phyloP scores from a whole-genome alignment of 2,797 vertebrate species.

The Spinibarbus caldwelli region DNA sequence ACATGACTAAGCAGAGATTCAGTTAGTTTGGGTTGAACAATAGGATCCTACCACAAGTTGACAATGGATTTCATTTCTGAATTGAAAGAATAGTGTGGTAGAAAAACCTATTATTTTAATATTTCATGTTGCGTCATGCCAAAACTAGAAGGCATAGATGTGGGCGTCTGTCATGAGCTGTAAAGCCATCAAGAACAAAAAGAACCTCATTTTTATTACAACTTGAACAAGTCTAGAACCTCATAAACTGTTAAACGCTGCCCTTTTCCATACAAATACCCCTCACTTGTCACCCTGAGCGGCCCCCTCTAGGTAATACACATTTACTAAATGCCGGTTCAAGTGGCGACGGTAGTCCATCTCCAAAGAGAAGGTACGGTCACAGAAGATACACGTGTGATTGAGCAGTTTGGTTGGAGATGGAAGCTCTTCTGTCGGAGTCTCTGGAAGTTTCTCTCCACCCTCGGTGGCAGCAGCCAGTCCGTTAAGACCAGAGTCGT shows the following conservation, averaged over 20 bases:
- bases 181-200: slow-evolving; percentile 16
- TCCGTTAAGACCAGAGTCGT: slow-evolving; percentile 92
- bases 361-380: slow-evolving; percentile 89
- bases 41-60: background rate
- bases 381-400: slow-evolving; percentile 95
- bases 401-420: slow-evolving; percentile 75
- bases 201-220: background rate
- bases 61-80: background rate
- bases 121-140: background rate
- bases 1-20: background rate
- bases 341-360: slow-evolving; percentile 92
- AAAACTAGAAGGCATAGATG: background rate
- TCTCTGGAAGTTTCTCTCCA: slow-evolving; percentile 70
- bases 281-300: slow-evolving; percentile 61
- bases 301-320: slow-evolving; percentile 87
- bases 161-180: background rate
- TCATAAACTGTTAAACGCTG: background rate
- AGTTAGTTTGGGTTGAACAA: background rate
- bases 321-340: slow-evolving; percentile 95
- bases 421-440: slow-evolving; percentile 74
- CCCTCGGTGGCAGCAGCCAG: slow-evolving; percentile 62
- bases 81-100: slow-evolving; percentile 7
- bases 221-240: background rate
- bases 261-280: background rate
- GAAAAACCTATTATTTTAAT: background rate